phyloP scores from a whole-genome alignment of 1,140 invertebrate species.

The Bombus waltoni region DNA sequence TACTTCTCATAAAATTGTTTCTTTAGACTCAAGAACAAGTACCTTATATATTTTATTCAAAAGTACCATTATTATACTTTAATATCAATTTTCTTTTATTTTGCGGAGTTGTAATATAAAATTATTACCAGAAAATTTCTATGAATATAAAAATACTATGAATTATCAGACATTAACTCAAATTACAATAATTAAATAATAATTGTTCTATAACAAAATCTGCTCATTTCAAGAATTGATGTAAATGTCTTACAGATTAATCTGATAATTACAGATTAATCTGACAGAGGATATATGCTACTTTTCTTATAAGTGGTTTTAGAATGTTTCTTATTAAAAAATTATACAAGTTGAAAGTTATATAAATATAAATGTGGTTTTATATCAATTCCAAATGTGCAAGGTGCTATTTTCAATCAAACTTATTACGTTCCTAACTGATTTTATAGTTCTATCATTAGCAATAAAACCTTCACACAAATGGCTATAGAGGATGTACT shows the following conservation, averaged over 20 bases:
- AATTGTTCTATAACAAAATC: background rate
- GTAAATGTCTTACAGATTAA: slow-evolving; percentile 12
- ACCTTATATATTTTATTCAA: background rate
- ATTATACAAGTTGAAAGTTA: background rate
- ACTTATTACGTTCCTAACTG: background rate
- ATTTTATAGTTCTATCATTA: background rate
- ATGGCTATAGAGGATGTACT: background rate
- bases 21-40: background rate
- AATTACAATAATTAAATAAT: background rate
- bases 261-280: background rate
- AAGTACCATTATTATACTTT: background rate
- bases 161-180: slow-evolving; percentile 1
- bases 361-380: background rate
- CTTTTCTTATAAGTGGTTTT: slow-evolving; percentile 41
- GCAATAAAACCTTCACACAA: background rate
- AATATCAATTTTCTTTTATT: slow-evolving; percentile 5
- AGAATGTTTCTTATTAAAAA: slow-evolving; percentile 4
- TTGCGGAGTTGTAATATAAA: background rate
- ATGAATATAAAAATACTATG: slow-evolving; percentile 13
- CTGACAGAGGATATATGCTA: slow-evolving; percentile 23
- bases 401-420: slow-evolving; percentile 17
- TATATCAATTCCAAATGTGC: background rate
- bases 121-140: background rate
- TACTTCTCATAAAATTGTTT: background rate
- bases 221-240: background rate